Evolutionary conservation across 1,140 invertebrate genomes (phyloP).

Genomic region (Drosophila quadrilineata): DNA sequence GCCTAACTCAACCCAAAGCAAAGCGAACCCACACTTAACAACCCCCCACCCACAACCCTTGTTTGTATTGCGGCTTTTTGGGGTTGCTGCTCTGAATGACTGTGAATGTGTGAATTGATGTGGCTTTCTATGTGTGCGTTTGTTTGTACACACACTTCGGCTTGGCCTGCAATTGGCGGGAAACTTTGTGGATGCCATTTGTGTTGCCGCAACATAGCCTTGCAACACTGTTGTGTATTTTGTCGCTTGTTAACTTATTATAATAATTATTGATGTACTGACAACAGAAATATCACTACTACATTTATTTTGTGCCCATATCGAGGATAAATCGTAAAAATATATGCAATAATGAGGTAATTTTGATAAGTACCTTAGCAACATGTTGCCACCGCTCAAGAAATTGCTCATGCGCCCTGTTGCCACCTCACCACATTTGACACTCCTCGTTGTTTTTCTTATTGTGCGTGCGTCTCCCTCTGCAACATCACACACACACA

Average conservation of each 20-base stretch:
- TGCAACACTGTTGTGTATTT: constrained; percentile 30
- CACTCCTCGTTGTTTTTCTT: constrained; percentile 60
- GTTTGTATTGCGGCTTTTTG: constrained; percentile 72
- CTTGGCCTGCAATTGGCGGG: constrained; percentile 79
- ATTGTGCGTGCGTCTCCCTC: constrained; percentile 2
- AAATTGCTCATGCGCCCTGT: constrained; percentile 72
- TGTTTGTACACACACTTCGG: constrained; percentile 66
- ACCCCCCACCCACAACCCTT: constrained; percentile 8
- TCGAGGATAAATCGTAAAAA: no score
- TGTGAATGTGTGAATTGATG: background rate
- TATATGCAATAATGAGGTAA: no score
- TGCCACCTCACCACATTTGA: constrained; percentile 42
- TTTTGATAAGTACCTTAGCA: no score
- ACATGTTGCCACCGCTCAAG: constrained; percentile 50
- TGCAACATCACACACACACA: constrained; percentile 35
- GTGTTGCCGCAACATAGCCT: constrained; percentile 27
- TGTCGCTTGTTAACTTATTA: background rate
- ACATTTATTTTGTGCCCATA: no score
- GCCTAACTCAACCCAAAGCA: constrained; percentile 24
- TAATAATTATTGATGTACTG: no score
- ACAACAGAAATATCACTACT: no score
- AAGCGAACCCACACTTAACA: constrained; percentile 1
- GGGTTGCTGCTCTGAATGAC: constrained; percentile 59
- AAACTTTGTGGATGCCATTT: constrained; percentile 71
- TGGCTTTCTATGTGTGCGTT: constrained; percentile 39